A percentile compares a stretch with the other conserved stretches of the same genome.
Conservation (phyloP, 1,140 invertebrate species). For the Periplaneta americana region DNA sequence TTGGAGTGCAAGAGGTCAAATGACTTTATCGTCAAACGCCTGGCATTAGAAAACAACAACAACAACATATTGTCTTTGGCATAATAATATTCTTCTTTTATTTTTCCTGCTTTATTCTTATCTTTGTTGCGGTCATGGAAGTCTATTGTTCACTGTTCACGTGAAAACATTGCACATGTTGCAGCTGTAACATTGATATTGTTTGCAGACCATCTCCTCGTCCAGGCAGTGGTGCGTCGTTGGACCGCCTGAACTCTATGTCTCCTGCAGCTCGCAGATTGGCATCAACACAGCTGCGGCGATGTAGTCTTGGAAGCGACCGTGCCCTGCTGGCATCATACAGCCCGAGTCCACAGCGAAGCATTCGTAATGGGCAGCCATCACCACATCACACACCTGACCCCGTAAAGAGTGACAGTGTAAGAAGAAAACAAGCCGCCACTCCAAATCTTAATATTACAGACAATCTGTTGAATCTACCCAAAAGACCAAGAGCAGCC, state of each 20-base stretch:
- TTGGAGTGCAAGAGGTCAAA: no score
- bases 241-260: slow-evolving; percentile 82
- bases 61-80: no score
- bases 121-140: no score
- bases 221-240: slow-evolving; percentile 49
- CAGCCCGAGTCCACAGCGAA: slow-evolving; percentile 33
- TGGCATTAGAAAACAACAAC: no score
- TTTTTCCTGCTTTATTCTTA: no score
- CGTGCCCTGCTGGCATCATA: slow-evolving; percentile 46
- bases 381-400: slow-evolving; percentile 30
- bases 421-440: slow-evolving; percentile 27
- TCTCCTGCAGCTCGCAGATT: slow-evolving; percentile 88
- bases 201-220: slow-evolving; percentile 47
- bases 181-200: no score
- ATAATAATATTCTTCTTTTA: no score
- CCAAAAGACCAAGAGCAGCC: slow-evolving; percentile 53
- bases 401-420: slow-evolving; percentile 19
- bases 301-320: slow-evolving; percentile 42
- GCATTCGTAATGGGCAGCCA: slow-evolving; percentile 23
- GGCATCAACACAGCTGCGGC: slow-evolving; percentile 56
- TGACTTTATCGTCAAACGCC: no score
- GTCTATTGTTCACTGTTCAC: no score
- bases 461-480: slow-evolving; percentile 72
- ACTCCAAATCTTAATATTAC: slow-evolving; percentile 49
- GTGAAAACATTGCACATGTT: no score